Percentiles rank a stretch among this genome's conserved stretches.
phyloP scores from a whole-genome alignment of 2,113 vertebrate genomes.

The Gracilinanus agilis region DNA sequence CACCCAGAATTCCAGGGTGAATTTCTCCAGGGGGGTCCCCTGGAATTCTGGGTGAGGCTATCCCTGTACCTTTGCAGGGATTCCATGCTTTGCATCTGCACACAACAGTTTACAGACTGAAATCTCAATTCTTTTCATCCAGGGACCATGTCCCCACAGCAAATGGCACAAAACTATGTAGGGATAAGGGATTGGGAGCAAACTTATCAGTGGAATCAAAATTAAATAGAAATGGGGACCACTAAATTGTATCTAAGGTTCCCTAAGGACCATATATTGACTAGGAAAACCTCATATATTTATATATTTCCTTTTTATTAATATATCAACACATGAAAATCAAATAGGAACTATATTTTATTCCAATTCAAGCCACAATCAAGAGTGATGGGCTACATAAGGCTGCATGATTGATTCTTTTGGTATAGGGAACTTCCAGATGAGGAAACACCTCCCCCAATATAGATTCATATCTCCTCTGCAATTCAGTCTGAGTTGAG shows the following conservation, averaged over 20 bases:
- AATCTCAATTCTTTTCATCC: neutral
- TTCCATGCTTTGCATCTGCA: too few species aligned
- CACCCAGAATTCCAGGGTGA: too few species aligned
- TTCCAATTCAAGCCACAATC: neutral
- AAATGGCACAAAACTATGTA: neutral
- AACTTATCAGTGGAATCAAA: neutral
- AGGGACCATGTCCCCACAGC: neutral
- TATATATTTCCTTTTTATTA: neutral
- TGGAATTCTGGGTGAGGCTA: too few species aligned
- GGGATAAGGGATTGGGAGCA: neutral
- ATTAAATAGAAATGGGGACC: neutral
- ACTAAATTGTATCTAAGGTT: neutral
- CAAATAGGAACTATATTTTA: neutral
- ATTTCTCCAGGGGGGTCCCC: too few species aligned
- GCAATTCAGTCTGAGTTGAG: neutral
- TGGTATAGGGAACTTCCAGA: neutral
- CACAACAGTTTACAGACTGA: too few species aligned
- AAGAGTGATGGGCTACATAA: neutral
- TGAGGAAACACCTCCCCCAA: neutral
- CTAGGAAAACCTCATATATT: neutral
- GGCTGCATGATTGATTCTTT: neutral
- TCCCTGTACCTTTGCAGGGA: too few species aligned
- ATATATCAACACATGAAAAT: neutral
- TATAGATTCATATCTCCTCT: neutral
- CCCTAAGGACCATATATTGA: neutral